phyloP scores from a whole-genome alignment of 2,797 vertebrate species.

The Lithobates pipiens region DNA sequence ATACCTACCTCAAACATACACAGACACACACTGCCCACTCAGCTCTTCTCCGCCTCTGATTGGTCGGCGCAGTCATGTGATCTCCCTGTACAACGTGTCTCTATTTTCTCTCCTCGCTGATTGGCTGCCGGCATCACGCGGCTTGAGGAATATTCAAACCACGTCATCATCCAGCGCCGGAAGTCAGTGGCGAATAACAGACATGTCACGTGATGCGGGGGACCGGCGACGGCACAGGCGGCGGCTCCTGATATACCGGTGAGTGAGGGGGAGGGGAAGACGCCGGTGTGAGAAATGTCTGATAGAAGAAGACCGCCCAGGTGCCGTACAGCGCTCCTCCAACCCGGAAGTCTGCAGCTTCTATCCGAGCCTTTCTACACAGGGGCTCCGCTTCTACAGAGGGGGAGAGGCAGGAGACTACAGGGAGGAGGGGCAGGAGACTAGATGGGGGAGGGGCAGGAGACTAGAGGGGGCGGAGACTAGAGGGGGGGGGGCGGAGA shows the following conservation, averaged over 20 bases:
- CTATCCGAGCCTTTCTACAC: too few relatives aligned
- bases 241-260: constrained; percentile 25
- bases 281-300: not conserved
- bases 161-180: not conserved
- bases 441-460: too few relatives aligned
- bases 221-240: not conserved
- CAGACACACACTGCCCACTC: not conserved
- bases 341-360: too few relatives aligned
- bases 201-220: not conserved
- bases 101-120: not conserved
- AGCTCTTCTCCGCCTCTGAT: not conserved
- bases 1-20: too few relatives aligned
- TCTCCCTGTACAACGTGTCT: not conserved
- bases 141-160: too few relatives aligned
- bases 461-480: too few relatives aligned
- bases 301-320: not conserved
- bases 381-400: too few relatives aligned
- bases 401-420: too few relatives aligned
- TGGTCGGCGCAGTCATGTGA: not conserved
- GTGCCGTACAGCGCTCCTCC: too few relatives aligned
- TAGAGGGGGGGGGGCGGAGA: too few relatives aligned
- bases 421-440: too few relatives aligned
- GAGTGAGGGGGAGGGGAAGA: not conserved
- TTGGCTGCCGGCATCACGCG: not conserved
- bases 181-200: too few relatives aligned